Evolutionary conservation across 2,888 invertebrate species (phyloP), one percentile per base, ranked within the genome.

Genomic region (Agrochola lychnidis): DNA sequence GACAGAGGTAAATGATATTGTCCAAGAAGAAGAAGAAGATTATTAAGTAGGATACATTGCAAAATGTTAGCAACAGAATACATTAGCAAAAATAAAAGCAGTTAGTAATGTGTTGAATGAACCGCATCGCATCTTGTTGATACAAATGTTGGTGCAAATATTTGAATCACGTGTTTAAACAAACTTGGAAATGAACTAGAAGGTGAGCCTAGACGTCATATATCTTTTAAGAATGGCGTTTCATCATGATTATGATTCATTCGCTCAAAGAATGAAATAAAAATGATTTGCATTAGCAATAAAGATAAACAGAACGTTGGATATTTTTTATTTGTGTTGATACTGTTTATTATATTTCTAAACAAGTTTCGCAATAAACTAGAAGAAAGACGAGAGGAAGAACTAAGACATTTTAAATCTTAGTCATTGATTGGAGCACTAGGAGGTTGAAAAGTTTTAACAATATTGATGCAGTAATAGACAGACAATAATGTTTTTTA

Each of bases 131-230:
- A 83, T 67, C 19, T 66, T 80, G 61, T 62, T 70, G 42, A 70
- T 70, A 51, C 70, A 70, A 83, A 70, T 78, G 69, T 70, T 82
- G 25, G 59, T 59, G 45, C 63, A 82, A 70, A 73, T 82, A 70
- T 70, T 64, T 48, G 25, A 64, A 64, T 84, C 61, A 51, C 71
- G 53, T 81, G 81, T 81, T 84, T 62, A 71, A 57, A 80, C 61
- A 80, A 80, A 74, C 68, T 80, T 69, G 81, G 51, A 63, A 74
- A 70, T 10, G 14, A 25, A 53, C 30, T 57, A 42, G 62, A 84
- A 80, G 85, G 81, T 84, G 66, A 84, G 61, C 57, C 59, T 81
- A 67, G 53, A 75, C 72, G 72, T 82, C 85, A 84, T 80, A 57
- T 48, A 53, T 66, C 36, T 82, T 82, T 62, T 72, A 57, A 53